Base-by-base conservation (phyloP, 2,797 vertebrate species). In the Tachyglossus aculeatus region DNA sequence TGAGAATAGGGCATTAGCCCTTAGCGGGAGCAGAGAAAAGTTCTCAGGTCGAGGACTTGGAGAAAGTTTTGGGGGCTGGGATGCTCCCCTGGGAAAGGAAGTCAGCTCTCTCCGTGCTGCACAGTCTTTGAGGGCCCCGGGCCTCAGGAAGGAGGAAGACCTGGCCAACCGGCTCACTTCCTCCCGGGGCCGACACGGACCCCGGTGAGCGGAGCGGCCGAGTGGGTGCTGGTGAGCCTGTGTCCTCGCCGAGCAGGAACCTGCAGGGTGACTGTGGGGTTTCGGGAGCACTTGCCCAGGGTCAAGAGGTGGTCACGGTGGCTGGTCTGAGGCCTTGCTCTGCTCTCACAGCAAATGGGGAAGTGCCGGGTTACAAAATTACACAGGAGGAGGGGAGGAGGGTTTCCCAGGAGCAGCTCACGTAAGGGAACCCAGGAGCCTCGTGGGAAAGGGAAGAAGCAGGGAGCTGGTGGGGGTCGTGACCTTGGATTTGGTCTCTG, bases 331-430 rank as follows among this genome's bases (percentile, higher is more conserved):
- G 86, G 88, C 88, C 77, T 68, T n/a, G 34, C 25, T 74, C 74
- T 44, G 43, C 86, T 81, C 69, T 68, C 67, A 87, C 54, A 88
- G 65, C 69, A 86, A 88, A 92, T 79, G 71, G 81, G 90, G 91
- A 94, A 94, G 90, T 88, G 57, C 52, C 60, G 60, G 74, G 74
- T 89, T 91, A 86, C 19, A 47, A 88, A 93, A 93, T 0, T 2
- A 89, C 84, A 88, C 82, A 86, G 77, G 80, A 51, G 47, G 69
- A 67, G 67, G 76, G 80, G 66, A 1, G 9, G n/a, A 84, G 86
- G 87, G 74, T 88, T 87, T 93, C 89, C 87, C 87, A 92, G 83
- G 74, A 81, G 58, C 78, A 68, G 76, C 76, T 71, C 77, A 81
- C 85, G 76, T 2, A 32, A 89, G 80, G 52, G 77, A 83, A 74